Evolutionary conservation across 2,797 vertebrate genomes (phyloP).

Genomic region (Enteromius viviparus): DNA sequence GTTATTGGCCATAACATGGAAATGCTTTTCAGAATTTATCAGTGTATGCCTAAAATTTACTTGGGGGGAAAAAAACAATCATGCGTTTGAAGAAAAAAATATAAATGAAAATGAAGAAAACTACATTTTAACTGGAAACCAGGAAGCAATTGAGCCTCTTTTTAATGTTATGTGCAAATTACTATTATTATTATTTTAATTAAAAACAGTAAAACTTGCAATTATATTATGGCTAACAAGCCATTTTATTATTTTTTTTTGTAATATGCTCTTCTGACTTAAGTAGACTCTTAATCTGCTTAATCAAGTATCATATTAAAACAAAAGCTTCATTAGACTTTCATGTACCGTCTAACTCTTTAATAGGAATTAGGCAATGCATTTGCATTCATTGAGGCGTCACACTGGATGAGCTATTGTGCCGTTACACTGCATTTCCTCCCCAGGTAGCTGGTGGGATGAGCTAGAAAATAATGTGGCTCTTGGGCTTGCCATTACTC

Average conservation of each 20-base stretch:
- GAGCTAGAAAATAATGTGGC: slow-evolving; percentile 66
- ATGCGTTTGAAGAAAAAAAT: background rate
- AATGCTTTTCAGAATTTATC: background rate
- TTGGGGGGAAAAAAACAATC: background rate
- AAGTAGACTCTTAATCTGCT: slow-evolving; percentile 3
- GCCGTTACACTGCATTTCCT: slow-evolving; percentile 63
- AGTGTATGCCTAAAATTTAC: background rate
- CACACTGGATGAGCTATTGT: slow-evolving; percentile 63
- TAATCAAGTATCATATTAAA: slow-evolving; percentile 41
- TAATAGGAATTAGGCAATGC: slow-evolving; percentile 36
- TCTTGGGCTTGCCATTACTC: slow-evolving; percentile 68
- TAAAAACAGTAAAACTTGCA: background rate
- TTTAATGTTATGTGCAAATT: background rate
- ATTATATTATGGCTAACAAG: background rate
- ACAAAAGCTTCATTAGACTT: slow-evolving; percentile 44
- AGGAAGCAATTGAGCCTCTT: background rate
- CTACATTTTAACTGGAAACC: background rate
- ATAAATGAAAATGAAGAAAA: background rate
- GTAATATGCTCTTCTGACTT: background rate
- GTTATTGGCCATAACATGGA: background rate
- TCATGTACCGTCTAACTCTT: slow-evolving; percentile 28
- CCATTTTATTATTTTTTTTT: background rate
- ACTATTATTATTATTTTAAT: background rate
- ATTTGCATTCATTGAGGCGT: slow-evolving; percentile 14
- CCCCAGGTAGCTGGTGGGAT: slow-evolving; percentile 70